These are phyloP conservation scores for Bagarius yarrelli DNA, from an alignment of 2,113 vertebrate genomes.

Conservation along the genomic window DNA sequence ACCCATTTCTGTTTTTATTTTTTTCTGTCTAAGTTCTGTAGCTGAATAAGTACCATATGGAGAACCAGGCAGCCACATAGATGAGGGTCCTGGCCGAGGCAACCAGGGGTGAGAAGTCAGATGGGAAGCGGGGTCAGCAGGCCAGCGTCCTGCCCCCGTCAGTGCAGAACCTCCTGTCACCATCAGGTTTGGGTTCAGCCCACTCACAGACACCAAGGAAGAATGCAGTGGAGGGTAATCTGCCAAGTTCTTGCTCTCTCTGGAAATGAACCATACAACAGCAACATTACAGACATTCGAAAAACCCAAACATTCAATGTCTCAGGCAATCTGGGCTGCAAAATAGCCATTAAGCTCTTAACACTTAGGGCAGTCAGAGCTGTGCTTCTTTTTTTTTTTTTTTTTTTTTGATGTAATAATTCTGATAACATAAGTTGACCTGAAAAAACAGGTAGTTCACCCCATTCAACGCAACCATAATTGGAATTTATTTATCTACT, in stretches of 20 bases:
- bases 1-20: neutral
- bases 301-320: neutral
- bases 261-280: conserved; percentile 53
- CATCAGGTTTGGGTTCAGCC: conserved; percentile 95
- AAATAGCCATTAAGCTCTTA: neutral
- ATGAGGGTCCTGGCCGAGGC: conserved; percentile 82
- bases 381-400: conserved; percentile 9
- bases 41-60: conserved; percentile 73
- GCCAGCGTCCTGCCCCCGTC: conserved; percentile 82
- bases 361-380: neutral
- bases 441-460: too few species aligned
- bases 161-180: conserved; percentile 86
- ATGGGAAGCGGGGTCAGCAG: conserved; percentile 82
- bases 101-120: conserved; percentile 90
- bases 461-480: neutral
- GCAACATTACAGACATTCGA: neutral
- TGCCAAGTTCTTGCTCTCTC: conserved; percentile 91
- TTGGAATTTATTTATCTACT: neutral
- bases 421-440: too few species aligned
- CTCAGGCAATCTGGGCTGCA: neutral
- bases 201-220: conserved; percentile 71
- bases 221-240: conserved; percentile 88
- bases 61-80: conserved; percentile 88
- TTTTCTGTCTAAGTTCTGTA: neutral
- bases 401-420: conserved; percentile 17